phyloP scores from a whole-genome alignment of 37 sponge, comb jelly and placozoan species.

The Eunapius fragilis region DNA sequence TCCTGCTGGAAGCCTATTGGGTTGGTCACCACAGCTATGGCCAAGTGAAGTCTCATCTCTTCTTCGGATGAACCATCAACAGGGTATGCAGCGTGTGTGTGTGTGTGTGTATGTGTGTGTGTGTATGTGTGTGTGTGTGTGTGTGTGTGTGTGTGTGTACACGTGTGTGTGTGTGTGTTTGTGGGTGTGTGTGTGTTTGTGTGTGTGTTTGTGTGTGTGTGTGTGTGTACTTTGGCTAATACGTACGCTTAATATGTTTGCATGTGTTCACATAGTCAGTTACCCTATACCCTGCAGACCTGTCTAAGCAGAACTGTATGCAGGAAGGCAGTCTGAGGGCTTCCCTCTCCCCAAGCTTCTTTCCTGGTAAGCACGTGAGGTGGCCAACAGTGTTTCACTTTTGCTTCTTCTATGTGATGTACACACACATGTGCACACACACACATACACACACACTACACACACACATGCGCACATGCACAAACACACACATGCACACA shows the following conservation, averaged over 20 bases:
- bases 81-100: too few species aligned
- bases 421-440: constrained; percentile 36
- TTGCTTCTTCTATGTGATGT: too few species aligned
- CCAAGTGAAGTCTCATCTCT: constrained; percentile 21
- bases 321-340: too few species aligned
- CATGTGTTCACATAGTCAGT: too few species aligned
- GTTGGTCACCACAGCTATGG: constrained; percentile 52
- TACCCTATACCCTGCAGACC: too few species aligned
- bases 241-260: too few species aligned
- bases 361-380: neutral
- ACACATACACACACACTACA: constrained; percentile 53
- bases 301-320: neutral
- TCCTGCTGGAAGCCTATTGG: constrained; percentile 25
- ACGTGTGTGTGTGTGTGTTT: too few species aligned
- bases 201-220: neutral
- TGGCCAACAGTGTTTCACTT: too few species aligned
- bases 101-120: too few species aligned
- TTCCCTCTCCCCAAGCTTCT: neutral
- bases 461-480: constrained; percentile 45
- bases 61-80: neutral
- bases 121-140: too few species aligned
- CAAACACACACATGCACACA: constrained; percentile 38
- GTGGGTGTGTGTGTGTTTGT: neutral
- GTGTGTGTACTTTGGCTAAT: neutral
- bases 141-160: too few species aligned